These are phyloP conservation scores for Onthophagus taurus DNA, from an alignment of 1,140 invertebrate species.

Conservation along the genomic window DNA sequence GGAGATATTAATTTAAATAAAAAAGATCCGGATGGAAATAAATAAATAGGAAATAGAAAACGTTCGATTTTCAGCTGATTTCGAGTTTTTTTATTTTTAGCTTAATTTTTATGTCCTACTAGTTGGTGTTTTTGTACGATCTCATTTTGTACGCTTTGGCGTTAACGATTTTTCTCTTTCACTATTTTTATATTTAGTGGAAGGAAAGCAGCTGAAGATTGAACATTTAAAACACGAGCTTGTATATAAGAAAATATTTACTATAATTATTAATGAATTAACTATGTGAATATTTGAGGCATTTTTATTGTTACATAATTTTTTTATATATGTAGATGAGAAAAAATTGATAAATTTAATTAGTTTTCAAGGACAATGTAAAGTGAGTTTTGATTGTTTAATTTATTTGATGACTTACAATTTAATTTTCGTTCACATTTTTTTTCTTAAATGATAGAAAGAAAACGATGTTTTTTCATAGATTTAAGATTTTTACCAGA, in stretches of 20 bases:
- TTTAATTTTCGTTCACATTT: conserved; percentile 12
- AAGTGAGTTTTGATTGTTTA: no score
- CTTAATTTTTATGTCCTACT: no score
- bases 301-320: conserved; percentile 14
- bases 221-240: conserved; percentile 10
- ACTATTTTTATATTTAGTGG: conserved; percentile 9
- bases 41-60: no score
- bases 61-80: no score
- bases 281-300: conserved; percentile 11
- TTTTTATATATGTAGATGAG: no score
- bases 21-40: no score
- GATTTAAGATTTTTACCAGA: conserved; percentile 15
- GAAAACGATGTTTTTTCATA: conserved; percentile 8
- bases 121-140: conserved; percentile 3
- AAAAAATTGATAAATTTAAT: no score
- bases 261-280: conserved; percentile 5
- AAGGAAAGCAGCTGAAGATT: conserved; percentile 1
- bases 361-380: conserved; percentile 9
- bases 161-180: conserved; percentile 1
- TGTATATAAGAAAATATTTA: conserved; percentile 2
- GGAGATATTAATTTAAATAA: conserved; percentile 9
- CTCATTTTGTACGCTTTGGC: conserved; percentile 1
- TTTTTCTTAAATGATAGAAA: no score
- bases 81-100: no score
- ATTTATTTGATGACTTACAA: conserved; percentile 11